phyloP scores from a whole-genome alignment of 2,113 vertebrate species.

The Tychaedon coryphoeus region DNA sequence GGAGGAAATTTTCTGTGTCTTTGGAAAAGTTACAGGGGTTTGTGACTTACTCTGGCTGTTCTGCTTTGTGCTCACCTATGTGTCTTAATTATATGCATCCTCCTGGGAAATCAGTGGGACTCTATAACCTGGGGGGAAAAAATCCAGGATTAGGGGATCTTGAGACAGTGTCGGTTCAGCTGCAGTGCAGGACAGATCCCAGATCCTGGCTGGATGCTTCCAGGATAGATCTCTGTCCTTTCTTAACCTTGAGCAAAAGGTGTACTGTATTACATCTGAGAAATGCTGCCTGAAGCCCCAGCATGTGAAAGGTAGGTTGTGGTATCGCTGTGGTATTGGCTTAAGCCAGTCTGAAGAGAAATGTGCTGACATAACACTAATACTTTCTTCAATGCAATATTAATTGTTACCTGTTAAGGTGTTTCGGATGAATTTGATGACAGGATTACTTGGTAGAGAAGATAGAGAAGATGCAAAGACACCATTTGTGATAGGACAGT shows the following conservation, averaged over 20 bases:
- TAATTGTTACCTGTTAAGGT: not conserved
- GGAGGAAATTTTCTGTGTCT: not conserved
- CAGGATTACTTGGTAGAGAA: not conserved
- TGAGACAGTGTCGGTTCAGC: not conserved
- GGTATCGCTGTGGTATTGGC: not conserved
- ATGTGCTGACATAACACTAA: not conserved
- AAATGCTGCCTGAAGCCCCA: not conserved
- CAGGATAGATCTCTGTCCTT: not conserved
- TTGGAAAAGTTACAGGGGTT: not conserved
- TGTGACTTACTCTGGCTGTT: not conserved
- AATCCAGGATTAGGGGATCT: not conserved
- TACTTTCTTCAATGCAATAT: not conserved
- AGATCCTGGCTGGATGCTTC: not conserved
- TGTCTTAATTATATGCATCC: not conserved
- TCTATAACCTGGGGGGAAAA: not conserved
- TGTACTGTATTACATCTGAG: not conserved
- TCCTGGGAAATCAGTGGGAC: not conserved
- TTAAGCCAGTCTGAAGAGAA: not conserved
- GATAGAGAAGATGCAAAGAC: not conserved
- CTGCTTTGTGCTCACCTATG: not conserved
- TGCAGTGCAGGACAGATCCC: not conserved
- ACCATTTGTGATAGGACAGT: not conserved
- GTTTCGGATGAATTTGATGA: not conserved
- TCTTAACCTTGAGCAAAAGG: not conserved
- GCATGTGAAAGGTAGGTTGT: rapidly evolving